phyloP scores from a whole-genome alignment of 2,113 vertebrate genomes.

The Ranitomeya variabilis region DNA sequence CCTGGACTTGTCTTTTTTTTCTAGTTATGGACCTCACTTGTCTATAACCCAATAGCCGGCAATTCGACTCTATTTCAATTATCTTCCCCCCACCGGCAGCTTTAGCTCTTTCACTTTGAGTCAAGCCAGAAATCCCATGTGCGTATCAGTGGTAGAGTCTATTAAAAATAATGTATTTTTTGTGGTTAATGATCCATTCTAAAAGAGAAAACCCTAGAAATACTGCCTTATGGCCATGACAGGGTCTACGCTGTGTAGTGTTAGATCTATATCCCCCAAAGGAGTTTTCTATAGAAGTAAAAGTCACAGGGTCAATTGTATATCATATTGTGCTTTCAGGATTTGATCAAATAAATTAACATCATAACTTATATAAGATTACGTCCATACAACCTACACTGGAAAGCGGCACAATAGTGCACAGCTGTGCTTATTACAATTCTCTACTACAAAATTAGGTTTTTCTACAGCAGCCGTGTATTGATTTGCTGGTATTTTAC shows the following conservation, averaged over 20 bases:
- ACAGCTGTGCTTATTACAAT: not conserved
- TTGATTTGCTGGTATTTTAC: constrained; percentile 38
- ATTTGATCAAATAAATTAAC: not conserved
- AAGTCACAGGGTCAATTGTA: constrained; percentile 24
- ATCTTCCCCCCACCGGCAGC: not conserved
- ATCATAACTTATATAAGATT: not conserved
- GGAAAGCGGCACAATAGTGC: not conserved
- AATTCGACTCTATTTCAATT: constrained; percentile 40
- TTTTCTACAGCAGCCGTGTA: not conserved
- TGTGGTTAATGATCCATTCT: constrained; percentile 34
- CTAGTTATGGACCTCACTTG: not conserved
- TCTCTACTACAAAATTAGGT: not conserved
- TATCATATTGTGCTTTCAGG: not conserved
- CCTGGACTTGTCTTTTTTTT: not conserved
- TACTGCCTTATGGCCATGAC: not conserved
- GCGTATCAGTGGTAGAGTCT: not conserved
- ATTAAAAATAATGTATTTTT: constrained; percentile 41
- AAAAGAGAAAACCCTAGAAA: not conserved
- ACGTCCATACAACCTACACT: not conserved
- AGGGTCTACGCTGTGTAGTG: constrained; percentile 19
- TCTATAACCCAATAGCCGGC: constrained; percentile 13
- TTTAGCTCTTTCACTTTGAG: not conserved
- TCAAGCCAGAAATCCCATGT: constrained; percentile 18
- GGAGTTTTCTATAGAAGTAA: not conserved
- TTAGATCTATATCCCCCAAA: constrained; percentile 14